These are phyloP conservation scores for Perccottus glenii DNA, from an alignment of 2,113 vertebrate genomes.

Conservation along the genomic window DNA sequence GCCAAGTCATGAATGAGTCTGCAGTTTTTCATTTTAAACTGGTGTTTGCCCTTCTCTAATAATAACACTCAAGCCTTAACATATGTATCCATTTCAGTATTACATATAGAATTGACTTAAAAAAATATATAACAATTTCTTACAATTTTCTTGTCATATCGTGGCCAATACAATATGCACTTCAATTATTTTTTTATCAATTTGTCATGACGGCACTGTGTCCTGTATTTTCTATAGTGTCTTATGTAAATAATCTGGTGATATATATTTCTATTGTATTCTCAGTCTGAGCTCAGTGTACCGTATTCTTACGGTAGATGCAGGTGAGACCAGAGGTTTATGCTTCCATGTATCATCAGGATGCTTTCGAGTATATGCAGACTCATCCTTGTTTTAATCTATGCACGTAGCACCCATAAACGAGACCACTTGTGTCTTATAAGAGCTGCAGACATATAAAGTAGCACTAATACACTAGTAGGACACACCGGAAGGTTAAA, in stretches of 20 bases:
- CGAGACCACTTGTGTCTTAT: constrained; percentile 4
- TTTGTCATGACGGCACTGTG: constrained; percentile 1
- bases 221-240: constrained; percentile 6
- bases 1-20: constrained; percentile 4
- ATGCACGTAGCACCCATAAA: constrained; percentile 39
- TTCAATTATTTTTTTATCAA: not conserved
- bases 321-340: not conserved
- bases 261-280: constrained; percentile 5
- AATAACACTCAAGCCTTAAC: constrained; percentile 3
- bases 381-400: constrained; percentile 36
- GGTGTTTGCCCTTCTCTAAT: not conserved
- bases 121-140: not conserved
- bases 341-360: constrained; percentile 11
- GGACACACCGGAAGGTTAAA: not conserved
- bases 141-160: not conserved
- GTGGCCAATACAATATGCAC: not conserved
- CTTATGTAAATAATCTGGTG: not conserved
- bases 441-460: constrained; percentile 21
- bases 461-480: not conserved
- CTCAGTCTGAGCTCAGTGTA: not conserved
- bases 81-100: not conserved
- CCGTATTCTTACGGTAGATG: not conserved
- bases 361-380: constrained; percentile 12
- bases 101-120: not conserved
- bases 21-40: constrained; percentile 37